Base-by-base conservation (phyloP, 2,888 invertebrate genomes). In the Drosophila paranaensis region DNA sequence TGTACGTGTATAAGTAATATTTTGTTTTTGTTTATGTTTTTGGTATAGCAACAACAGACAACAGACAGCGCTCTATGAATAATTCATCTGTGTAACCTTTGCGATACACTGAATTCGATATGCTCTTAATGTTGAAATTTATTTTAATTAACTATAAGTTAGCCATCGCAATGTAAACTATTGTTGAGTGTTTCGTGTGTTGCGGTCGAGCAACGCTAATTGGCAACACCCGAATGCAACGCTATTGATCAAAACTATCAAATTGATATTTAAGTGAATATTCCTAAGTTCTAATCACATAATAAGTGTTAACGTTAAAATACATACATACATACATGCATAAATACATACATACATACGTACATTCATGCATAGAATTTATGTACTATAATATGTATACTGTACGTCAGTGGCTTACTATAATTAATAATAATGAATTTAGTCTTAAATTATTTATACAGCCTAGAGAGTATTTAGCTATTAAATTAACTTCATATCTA, bases 381-480 rank as follows among this genome's bases (percentile, higher is more conserved):
- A 58, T 61, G 56, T 67, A 61, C 45, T 40, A 57, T 74, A 43
- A 30, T 67, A 30, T 67, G 50, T 74, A 50, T 58, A 60, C 33
- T 50, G 50, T 63, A 70, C 57, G 51, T 65, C 55, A 66, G 56
- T 67, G 65, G 72, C 56, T 71, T 71, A 71, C 51, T 77, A 60
- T 62, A 62, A 57, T 45, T 64, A 57, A 40, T 57, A 54, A 40
- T 63, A 74, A 69, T 63, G 64, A 63, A 57, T 55, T 56, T 63
- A 75, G 53, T 75, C 46, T 54, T 70, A 58, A 58, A 45, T 54
- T 76, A 76, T 50, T 64, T 33, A 57, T 76, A 64, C 54, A 60
- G 20, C 11, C 16, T 71, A 71, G 71, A 58, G 30, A 48, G 30
- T 77, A 77, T 39, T 66, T 74, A 76, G 60, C 25, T 25, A 43